Evolutionary conservation across 2,113 vertebrate genomes (phyloP).

Genomic region (Psilopogon haemacephalus): DNA sequence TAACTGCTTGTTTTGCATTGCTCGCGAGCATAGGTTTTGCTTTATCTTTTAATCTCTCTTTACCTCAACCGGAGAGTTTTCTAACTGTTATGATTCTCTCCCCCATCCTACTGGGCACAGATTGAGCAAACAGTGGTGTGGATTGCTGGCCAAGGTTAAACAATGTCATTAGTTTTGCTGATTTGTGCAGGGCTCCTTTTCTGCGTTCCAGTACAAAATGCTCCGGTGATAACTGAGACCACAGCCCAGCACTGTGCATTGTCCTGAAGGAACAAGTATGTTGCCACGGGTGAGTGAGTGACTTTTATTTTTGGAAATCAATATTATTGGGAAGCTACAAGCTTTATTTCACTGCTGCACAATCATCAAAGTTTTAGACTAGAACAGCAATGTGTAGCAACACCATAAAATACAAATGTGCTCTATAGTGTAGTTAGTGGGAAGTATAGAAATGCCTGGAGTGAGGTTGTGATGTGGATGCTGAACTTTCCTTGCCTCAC

Average conservation of each 20-base stretch:
- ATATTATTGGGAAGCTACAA: background rate
- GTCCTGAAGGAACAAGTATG: background rate
- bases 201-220: background rate
- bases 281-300: background rate
- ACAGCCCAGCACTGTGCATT: background rate
- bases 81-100: background rate
- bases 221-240: background rate
- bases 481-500: background rate
- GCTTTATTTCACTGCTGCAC: background rate
- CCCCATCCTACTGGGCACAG: background rate
- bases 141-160: background rate
- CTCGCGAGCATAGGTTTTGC: too few species aligned
- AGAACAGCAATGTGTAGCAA: background rate
- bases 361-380: background rate
- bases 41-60: too few species aligned
- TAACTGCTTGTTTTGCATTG: too few species aligned
- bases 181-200: background rate
- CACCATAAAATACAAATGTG: background rate
- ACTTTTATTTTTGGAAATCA: slow-evolving; percentile 14
- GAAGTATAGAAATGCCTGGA: background rate
- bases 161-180: background rate
- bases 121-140: rapidly evolving
- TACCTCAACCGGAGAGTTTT: too few species aligned
- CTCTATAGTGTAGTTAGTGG: background rate
- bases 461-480: background rate